Base-by-base conservation (phyloP, 1,140 invertebrate genomes). In the Zophobas morio region DNA sequence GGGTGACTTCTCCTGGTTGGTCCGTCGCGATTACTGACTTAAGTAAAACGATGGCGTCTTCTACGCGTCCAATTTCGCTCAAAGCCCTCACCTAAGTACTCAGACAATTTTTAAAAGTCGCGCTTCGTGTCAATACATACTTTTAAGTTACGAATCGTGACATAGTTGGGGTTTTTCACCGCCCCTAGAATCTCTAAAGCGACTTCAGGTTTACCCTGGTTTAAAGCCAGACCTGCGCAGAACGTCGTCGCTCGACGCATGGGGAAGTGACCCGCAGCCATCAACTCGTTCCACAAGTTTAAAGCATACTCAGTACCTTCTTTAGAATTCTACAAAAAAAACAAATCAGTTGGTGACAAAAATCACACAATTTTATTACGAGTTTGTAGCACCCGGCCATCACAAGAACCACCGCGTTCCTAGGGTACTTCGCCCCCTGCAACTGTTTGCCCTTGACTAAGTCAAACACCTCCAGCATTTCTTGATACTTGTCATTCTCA, bases 321-420 rank as follows among this genome's bases (percentile, higher is more conserved):
- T 78, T 87, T 81, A 63, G 92, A 92, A 84, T 95, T 94, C 94
- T 95, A 83, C 57, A 89, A 20, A 20, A 20, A 20, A 20, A 20
- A 20, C 20, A 20, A 20, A 20, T 20, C 20, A 20, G 20, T 20
- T 20, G 20, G 20, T 20, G 20, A 20, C 49, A 2, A n/a, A n/a
- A n/a, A 46, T 66, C 1, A 37, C 36, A 71, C 46, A 74, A n/a
- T 36, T 70, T 72, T 82, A 84, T 82, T 88, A 95, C 94, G 87
- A 94, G 84, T 90, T 94, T 94, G 82, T 94, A 94, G 84, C 92
- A 95, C 34, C 93, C 89, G 66, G 91, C 94, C 57, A 93, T 82
- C 35, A 90, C 87, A 34, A 96, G 82, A 35, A 92, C 88, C 2
- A 93, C 84, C 49, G 88, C 86, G 86, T 94, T 93, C 82, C 90